phyloP scores from a whole-genome alignment of 2,797 vertebrate species.

The Hydrocynus forskahlii region DNA sequence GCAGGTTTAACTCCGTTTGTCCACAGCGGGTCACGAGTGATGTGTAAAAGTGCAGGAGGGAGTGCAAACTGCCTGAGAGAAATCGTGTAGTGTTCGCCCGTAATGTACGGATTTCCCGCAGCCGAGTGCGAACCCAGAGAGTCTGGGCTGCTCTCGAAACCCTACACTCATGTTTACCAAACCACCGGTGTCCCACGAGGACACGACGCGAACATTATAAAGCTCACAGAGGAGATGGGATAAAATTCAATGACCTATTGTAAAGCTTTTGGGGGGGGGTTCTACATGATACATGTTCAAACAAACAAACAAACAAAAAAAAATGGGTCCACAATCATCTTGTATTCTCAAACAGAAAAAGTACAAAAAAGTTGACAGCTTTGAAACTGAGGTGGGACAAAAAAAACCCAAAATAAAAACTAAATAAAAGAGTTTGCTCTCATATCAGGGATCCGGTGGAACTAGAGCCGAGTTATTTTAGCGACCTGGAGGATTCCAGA shows the following conservation, averaged over 20 bases:
- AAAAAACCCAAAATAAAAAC: not conserved
- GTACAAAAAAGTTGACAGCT: not conserved
- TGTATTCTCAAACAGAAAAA: not conserved
- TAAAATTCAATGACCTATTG: not conserved
- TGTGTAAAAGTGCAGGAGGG: not conserved
- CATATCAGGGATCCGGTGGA: constrained; percentile 14
- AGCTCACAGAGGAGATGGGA: not conserved
- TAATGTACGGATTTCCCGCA: not conserved
- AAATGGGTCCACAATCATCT: not conserved
- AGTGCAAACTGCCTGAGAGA: not conserved
- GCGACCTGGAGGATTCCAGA: constrained; percentile 20
- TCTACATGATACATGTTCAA: not conserved
- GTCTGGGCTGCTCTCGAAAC: not conserved
- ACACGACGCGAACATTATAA: not conserved
- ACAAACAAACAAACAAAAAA: not conserved
- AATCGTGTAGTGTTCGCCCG: constrained; percentile 12
- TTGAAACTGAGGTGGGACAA: not conserved
- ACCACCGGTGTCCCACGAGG: not conserved
- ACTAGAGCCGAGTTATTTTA: not conserved
- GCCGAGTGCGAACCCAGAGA: constrained; percentile 17
- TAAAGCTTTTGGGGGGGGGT: not conserved
- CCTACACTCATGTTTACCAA: not conserved
- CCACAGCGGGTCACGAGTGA: not conserved
- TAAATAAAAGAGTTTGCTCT: not conserved
- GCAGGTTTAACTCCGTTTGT: too few relatives aligned